These are phyloP conservation scores for Hyalella azteca DNA, from an alignment of 2,888 invertebrate species.

Conservation along the genomic window DNA sequence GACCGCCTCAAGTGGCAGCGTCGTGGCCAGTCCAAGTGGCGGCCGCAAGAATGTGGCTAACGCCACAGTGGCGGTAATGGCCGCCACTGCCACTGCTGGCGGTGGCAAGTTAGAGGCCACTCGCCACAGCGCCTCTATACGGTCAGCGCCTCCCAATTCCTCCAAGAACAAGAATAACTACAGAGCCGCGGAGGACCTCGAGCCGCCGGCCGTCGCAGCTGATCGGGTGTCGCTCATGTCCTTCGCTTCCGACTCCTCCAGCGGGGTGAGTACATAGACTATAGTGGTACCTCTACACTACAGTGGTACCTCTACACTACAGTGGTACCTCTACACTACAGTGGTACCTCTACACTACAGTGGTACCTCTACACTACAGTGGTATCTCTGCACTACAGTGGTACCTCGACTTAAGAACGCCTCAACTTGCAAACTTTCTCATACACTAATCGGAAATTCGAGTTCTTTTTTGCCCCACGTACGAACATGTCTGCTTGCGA, in stretches of 20 bases:
- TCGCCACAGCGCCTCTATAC: background rate
- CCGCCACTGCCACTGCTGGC: constrained; percentile 39
- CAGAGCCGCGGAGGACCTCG: background rate
- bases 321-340: too few species aligned
- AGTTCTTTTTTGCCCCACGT: too few species aligned
- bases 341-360: too few species aligned
- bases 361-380: too few species aligned
- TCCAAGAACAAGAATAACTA: background rate
- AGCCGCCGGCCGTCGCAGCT: background rate
- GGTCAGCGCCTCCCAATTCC: background rate
- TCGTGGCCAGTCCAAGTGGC: background rate
- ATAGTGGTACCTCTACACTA: background rate
- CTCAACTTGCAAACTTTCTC: too few species aligned
- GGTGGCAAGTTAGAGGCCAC: constrained; percentile 29
- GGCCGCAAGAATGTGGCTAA: background rate
- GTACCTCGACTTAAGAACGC: too few species aligned
- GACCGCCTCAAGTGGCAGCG: background rate
- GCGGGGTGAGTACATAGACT: background rate
- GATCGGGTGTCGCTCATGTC: background rate
- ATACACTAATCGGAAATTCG: too few species aligned
- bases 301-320: too few species aligned
- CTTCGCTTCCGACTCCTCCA: constrained; percentile 20
- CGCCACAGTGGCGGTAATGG: constrained; percentile 23
- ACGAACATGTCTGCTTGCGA: too few species aligned
- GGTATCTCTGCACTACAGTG: too few species aligned